phyloP scores from a whole-genome alignment of 2,797 vertebrate species.

The Anguilla marmorata region DNA sequence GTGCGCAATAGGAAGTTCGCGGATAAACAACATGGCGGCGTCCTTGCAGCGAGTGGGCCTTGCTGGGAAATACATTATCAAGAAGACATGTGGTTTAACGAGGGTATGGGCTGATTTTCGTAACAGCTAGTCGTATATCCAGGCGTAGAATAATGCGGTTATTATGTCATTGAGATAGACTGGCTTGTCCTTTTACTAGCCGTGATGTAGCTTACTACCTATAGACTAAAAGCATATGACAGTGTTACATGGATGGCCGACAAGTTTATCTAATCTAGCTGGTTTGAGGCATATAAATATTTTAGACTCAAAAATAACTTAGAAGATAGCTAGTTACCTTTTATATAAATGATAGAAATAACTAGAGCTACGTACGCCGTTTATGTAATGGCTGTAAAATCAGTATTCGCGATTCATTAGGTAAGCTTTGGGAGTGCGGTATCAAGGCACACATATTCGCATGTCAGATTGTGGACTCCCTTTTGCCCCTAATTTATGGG shows the following conservation, averaged over 20 bases:
- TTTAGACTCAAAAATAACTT: not conserved
- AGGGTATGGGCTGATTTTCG: conserved; percentile 54
- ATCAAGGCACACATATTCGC: not conserved
- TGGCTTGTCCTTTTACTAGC: not conserved
- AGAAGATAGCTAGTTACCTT: too few species aligned
- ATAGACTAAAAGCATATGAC: not conserved
- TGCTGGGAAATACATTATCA: conserved; percentile 56
- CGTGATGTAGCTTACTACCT: not conserved
- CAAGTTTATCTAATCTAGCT: not conserved
- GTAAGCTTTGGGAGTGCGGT: not conserved
- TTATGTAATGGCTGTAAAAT: not conserved
- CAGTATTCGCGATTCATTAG: not conserved
- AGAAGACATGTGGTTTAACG: conserved; percentile 43
- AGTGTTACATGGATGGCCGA: not conserved
- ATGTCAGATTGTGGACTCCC: not conserved
- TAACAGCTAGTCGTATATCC: not conserved
- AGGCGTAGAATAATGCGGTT: not conserved
- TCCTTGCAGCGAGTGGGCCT: conserved; percentile 57
- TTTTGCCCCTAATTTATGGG: not conserved
- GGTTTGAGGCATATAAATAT: not conserved
- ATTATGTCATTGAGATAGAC: not conserved
- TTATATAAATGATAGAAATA: not conserved
- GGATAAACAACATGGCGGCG: conserved; percentile 70
- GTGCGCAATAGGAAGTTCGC: not conserved
- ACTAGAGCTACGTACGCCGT: not conserved